Evolutionary conservation across 2,888 invertebrate species (phyloP), one percentile per base, ranked within the genome.

Genomic region (Galerucella calmariensis): DNA sequence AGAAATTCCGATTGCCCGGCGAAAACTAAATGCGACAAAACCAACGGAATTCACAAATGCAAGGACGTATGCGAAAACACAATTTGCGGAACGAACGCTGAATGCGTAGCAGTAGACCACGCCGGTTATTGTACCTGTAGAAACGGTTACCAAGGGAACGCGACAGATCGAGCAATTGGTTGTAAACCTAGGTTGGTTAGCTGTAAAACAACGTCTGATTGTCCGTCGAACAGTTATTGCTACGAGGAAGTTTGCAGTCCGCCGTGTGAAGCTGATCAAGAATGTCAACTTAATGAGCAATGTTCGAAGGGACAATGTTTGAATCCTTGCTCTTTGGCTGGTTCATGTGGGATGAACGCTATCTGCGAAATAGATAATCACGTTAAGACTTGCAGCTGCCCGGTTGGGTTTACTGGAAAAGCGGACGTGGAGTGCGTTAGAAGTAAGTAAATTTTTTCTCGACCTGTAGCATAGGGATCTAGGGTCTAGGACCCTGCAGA

Each of bases 321-420:
- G 59, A 92, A 95, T 87, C 94, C 95, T 20, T 97, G 96, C 84
- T 90, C 92, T 80, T 88, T 92, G 81, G 91, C 92, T 82, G 92
- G 91, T 82, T 90, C 94, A 0, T 97, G 97, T 85, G 97, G 96
- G 67, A 91, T 96, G 83, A 96, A 96, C 85, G 94, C 95, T 16
- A 87, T 93, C 75, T 97, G 97, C 82, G 88, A 89, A 63, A 92
- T 93, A 12, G 89, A 90, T 59, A 92, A 91, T 82, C 95, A 96
- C 84, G 88, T 91, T 14, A 93, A 94, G 83, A 92, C 93, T 83
- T 97, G 97, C 85, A 91, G 91, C 79, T 97, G 97, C 84, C 95
- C 96, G 3, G 89, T 91, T 46, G 95, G 94, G 67, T 97, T 96
- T 85, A 96, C 96, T 46, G 97, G 97, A 76, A 94, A 95, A 85